A percentile compares a stretch with the other conserved stretches of the same genome.
Evolutionary conservation across 2,888 invertebrate genomes (phyloP).

Genomic region (Coenonympha arcania): DNA sequence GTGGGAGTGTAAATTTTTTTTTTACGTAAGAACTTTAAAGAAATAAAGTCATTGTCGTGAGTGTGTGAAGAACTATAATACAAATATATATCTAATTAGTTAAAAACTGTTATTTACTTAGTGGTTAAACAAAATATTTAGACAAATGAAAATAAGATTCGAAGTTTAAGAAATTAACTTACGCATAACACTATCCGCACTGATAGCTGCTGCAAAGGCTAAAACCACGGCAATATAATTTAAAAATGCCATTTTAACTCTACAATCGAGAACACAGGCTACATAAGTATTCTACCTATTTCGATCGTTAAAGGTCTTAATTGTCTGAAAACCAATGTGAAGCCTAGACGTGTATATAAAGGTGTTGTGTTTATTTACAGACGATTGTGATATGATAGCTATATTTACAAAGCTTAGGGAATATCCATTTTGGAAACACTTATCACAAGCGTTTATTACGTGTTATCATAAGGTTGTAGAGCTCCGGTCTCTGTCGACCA

Average conservation of each 20-base stretch:
- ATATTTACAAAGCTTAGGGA: slow-evolving; percentile 12
- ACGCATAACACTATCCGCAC: slow-evolving; percentile 13
- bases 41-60: too few relatives aligned
- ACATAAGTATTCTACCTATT: too few relatives aligned
- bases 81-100: too few relatives aligned
- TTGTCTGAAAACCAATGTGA: not conserved
- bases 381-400: slow-evolving; percentile 10
- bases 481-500: not conserved
- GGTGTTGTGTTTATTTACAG: slow-evolving; percentile 12
- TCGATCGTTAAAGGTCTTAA: too few relatives aligned
- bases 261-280: too few relatives aligned
- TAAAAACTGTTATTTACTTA: too few relatives aligned
- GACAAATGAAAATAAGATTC: too few relatives aligned
- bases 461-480: slow-evolving; percentile 14
- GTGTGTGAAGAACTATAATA: too few relatives aligned
- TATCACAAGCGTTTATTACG: slow-evolving; percentile 7
- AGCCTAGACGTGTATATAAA: slow-evolving; percentile 1
- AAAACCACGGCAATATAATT: not conserved
- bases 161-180: slow-evolving; percentile 2
- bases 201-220: not conserved
- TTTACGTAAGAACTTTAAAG: too few relatives aligned
- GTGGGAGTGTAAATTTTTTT: too few relatives aligned
- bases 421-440: slow-evolving; percentile 16
- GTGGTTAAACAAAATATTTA: not conserved
- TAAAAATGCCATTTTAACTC: not conserved